phyloP scores from a whole-genome alignment of 2,888 invertebrate species.

The Nephrotoma appendiculata region DNA sequence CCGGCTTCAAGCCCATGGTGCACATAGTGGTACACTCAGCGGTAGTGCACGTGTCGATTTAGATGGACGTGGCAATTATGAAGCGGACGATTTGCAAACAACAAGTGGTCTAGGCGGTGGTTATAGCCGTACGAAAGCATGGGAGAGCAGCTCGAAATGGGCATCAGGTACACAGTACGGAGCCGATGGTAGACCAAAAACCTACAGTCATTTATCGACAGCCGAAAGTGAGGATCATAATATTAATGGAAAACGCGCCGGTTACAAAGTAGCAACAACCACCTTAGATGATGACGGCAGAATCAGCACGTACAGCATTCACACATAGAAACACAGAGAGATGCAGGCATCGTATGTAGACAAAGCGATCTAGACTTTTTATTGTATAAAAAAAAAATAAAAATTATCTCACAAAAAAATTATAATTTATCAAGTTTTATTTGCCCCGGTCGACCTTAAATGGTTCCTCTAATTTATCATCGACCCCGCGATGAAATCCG shows the following conservation, averaged over 20 bases:
- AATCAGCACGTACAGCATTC: conserved; percentile 39
- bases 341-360: background rate
- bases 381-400: background rate
- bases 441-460: conserved; percentile 7
- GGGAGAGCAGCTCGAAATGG: conserved; percentile 33
- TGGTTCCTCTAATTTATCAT: conserved; percentile 26
- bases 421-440: background rate
- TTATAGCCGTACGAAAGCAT: conserved; percentile 25
- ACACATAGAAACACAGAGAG: conserved; percentile 17
- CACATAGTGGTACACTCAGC: conserved; percentile 16
- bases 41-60: conserved; percentile 18
- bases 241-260: conserved; percentile 38
- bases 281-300: conserved; percentile 49
- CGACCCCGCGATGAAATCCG: conserved; percentile 14
- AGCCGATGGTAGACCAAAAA: conserved; percentile 25
- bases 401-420: background rate
- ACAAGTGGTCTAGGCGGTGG: conserved; percentile 12
- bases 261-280: conserved; percentile 39
- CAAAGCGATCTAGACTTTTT: background rate
- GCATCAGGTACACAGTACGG: conserved; percentile 29
- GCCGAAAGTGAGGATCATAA: conserved; percentile 31
- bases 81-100: conserved; percentile 9
- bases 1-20: conserved; percentile 22
- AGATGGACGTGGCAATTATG: conserved; percentile 9
- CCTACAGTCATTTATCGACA: conserved; percentile 28